These are phyloP conservation scores for Oxyura jamaicensis DNA, from an alignment of 2,113 vertebrate genomes.

Conservation along the genomic window DNA sequence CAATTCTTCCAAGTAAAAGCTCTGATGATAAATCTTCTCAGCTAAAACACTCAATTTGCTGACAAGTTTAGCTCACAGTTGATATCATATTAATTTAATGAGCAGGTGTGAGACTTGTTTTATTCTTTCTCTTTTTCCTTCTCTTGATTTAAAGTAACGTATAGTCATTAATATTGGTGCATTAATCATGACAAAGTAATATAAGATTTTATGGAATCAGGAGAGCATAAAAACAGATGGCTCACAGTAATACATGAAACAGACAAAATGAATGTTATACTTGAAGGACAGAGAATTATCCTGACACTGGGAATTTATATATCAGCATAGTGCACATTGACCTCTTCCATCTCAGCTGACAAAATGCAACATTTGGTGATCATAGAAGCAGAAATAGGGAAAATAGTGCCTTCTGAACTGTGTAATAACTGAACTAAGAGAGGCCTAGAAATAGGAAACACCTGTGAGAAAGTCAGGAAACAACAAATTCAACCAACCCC, in stretches of 20 bases:
- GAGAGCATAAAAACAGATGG: neutral
- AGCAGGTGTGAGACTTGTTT: neutral
- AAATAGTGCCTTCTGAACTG: neutral
- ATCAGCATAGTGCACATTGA: fast-evolving
- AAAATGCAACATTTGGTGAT: neutral
- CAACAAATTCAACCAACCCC: neutral
- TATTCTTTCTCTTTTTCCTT: neutral
- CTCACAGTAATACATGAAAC: neutral
- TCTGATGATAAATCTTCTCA: neutral
- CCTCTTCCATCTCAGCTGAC: neutral
- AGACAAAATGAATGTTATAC: neutral
- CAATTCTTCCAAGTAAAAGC: neutral
- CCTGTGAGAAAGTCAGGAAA: conserved; percentile 1
- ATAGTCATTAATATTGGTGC: neutral
- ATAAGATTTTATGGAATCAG: neutral
- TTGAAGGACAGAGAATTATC: neutral
- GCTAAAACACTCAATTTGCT: neutral
- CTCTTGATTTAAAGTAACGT: conserved; percentile 5
- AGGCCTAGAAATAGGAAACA: conserved; percentile 19
- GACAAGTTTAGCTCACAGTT: neutral
- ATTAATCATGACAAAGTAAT: conserved; percentile 10
- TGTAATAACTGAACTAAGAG: neutral
- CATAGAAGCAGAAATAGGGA: neutral
- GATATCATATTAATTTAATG: neutral
- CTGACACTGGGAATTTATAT: neutral